phyloP scores from a whole-genome alignment of 2,888 invertebrate species.

The Hanleya hanleyi region DNA sequence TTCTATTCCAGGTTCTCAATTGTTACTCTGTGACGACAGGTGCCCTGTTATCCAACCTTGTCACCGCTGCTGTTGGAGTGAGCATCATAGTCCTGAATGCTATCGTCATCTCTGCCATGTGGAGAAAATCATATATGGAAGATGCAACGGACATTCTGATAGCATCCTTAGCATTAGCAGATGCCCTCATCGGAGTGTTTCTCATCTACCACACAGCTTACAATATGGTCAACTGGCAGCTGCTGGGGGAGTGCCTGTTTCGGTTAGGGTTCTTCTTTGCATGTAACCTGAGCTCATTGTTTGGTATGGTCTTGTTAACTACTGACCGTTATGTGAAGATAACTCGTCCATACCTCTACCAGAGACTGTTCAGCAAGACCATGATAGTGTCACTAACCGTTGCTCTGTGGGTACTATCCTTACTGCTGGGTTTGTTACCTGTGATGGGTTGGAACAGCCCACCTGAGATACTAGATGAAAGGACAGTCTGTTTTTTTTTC shows the following conservation, averaged over 20 bases:
- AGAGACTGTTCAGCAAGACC: background rate
- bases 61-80: conserved; percentile 34
- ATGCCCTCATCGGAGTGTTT: background rate
- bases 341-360: background rate
- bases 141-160: background rate
- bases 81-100: conserved; percentile 18
- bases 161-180: background rate
- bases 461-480: background rate
- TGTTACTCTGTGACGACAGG: conserved; percentile 40
- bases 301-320: background rate
- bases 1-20: conserved; percentile 28
- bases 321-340: conserved; percentile 2
- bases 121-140: background rate
- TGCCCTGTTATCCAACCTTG: conserved; percentile 30
- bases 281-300: background rate
- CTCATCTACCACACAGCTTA: background rate
- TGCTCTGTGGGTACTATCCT: background rate
- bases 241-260: background rate
- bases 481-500: background rate
- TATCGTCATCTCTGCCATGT: background rate
- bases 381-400: too few species aligned
- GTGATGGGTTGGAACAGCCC: background rate
- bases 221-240: background rate
- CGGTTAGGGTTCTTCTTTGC: background rate
- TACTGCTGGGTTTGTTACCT: background rate